Base-by-base conservation (phyloP, 1,140 invertebrate genomes). In the fruit fly (Drosophila melanogaster) region DNA sequence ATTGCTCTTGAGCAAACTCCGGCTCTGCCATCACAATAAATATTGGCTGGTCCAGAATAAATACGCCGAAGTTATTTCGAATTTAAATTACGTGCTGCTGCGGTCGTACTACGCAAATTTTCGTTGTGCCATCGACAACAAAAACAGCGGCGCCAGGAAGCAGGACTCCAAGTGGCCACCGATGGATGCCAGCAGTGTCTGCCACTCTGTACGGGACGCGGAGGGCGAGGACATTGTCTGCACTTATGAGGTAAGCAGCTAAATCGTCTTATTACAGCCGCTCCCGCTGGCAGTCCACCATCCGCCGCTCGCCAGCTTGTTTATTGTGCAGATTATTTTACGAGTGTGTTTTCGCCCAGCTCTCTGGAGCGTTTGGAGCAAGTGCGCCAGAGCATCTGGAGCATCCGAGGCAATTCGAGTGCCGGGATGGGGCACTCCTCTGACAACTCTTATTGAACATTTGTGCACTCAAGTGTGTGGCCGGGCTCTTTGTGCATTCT, bases 41-140 rank as follows among this genome's bases (percentile, higher is more conserved):
- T 92, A 92, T 91, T 92, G 92, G 92, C 79, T 92, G 70, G 91
- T 92, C 69, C 92, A 92, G 77, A 91, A 91, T 91, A 92, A 92
- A 90, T 92, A 92, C 71, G 90, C 90, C 67, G 91, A 92, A 83
- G 90, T 92, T 81, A 89, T 92, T 77, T 87, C 90, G 59, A 92
- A 91, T 91, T 90, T 92, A 79, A 90, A 92, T 90, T 91, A 91
- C 81, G 75, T 83, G 65, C 77, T 80, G 17, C 66, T 92, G 33
- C 87, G 77, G 55, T 74, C 73, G 30, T 87, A 81, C 74, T 91
- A 89, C 79, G 89, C 76, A 74, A 78, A 75, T 90, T 66, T 71
- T 50, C 79, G 64, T 49, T 71, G 72, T 77, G 73, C 65, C 69
- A 85, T 59, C 50, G 72, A 62, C 60, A 81, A 69, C 66, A 64